A percentile compares a stretch with the other conserved stretches of the same genome.
Conservation (phyloP, 2,113 vertebrate genomes). For the Microcebus tavaratra region DNA sequence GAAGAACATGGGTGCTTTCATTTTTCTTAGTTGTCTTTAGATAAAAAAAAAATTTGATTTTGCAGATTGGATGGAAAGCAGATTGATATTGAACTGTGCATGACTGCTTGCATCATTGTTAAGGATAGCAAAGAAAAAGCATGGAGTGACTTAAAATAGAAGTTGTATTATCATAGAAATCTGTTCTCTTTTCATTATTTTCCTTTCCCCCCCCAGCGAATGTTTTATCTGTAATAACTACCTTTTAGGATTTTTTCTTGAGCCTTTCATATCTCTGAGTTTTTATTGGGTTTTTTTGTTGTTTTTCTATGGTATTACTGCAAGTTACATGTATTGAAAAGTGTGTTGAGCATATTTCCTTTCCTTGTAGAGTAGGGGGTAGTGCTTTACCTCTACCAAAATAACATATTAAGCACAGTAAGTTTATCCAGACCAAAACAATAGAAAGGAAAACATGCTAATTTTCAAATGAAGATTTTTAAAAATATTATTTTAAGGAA, state of each 20-base stretch:
- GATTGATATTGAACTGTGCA: neutral
- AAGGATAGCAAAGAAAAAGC: neutral
- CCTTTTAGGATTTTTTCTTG: neutral
- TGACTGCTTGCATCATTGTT: neutral
- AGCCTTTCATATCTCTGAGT: neutral
- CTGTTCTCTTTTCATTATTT: neutral
- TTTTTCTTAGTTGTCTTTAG: neutral
- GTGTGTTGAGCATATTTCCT: neutral
- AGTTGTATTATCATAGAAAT: neutral
- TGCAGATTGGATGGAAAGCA: neutral
- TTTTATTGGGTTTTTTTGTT: neutral
- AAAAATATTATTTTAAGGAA: neutral
- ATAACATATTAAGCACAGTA: neutral
- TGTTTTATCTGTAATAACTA: neutral
- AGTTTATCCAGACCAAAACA: neutral
- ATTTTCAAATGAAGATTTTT: slow-evolving; percentile 21
- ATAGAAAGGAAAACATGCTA: neutral
- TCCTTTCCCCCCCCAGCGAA: neutral
- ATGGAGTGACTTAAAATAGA: neutral
- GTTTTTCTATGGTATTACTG: neutral
- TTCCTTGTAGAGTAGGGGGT: neutral
- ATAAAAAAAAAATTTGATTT: neutral
- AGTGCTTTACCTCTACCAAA: neutral
- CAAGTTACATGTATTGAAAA: neutral
- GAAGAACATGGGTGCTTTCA: neutral